Conservation (phyloP, 2,888 invertebrate species). For the Tholera decimalis region DNA sequence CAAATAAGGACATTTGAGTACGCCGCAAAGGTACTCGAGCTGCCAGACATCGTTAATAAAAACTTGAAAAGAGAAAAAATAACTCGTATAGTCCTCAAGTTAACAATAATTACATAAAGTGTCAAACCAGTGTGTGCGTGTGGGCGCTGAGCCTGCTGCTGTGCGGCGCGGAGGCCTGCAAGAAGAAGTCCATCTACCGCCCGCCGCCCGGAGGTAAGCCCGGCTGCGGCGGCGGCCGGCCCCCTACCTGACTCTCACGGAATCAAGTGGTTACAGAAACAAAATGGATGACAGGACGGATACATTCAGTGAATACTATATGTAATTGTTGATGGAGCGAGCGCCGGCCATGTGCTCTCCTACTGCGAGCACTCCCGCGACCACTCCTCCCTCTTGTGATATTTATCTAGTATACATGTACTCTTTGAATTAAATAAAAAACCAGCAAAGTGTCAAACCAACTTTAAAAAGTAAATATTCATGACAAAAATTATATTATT, state of each 20-base stretch:
- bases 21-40: too few species aligned
- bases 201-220: conserved; percentile 82
- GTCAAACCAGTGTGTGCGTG: too few species aligned
- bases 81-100: too few species aligned
- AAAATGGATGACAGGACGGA: background rate
- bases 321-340: background rate
- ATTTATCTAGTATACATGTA: conserved; percentile 26
- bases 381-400: conserved; percentile 14
- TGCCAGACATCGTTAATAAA: too few species aligned
- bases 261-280: conserved; percentile 4
- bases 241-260: background rate
- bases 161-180: conserved; percentile 73
- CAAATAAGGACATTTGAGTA: too few species aligned
- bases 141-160: conserved; percentile 66
- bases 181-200: conserved; percentile 82
- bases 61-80: too few species aligned
- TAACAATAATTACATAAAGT: too few species aligned
- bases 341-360: background rate
- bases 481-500: too few species aligned
- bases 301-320: background rate
- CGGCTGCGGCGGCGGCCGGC: conserved; percentile 78
- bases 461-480: too few species aligned
- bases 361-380: conserved; percentile 12
- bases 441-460: too few species aligned
- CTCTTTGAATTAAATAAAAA: conserved; percentile 56